Evolutionary conservation across 2,113 vertebrate species (phyloP), one percentile per base, ranked within the genome.

Genomic region (Fukomys damarensis): DNA sequence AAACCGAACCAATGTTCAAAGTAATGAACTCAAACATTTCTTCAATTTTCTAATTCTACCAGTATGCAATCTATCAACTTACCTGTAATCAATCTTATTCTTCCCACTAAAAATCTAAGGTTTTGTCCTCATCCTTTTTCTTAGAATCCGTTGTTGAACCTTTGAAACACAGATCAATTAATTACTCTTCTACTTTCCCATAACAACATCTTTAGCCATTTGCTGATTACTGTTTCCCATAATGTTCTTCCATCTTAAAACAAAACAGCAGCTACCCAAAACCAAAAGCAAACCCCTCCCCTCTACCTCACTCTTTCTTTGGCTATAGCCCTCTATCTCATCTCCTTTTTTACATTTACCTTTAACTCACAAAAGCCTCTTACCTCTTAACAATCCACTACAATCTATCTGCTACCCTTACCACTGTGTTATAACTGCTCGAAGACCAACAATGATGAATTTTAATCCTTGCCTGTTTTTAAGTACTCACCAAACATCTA

Each of bases 1-100:
- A 38, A 82, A 76, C 4, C 54, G 32, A 87, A 56, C 49, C 46
- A 90, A 90, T 59, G 20, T 52, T 86, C 58, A 89, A 89, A 56
- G 87, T 70, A 94, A 20, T 52, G n/a, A 5, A 72, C 49, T n/a
- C 86, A 80, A 82, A 41, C 26, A 19, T 46, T 43, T 82, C 24
- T 79, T 59, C 68, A 77, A 93, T 89, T 46, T 93, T 61, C 43
- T 63, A 85, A 59, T 85, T 89, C 66, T 66, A 80, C 43, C 59
- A 66, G n/a, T 32, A 56, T 74, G 5, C 52, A 74, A 59, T 58
- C 65, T 86, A 54, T 7, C 76, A 86, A 85, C 13, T 85, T 92
- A 81, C 14, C 30, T 77, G 35, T 12, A 95, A 77, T 26, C 77
- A 91, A 59, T 66, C 28, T 68, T 63, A 19, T 66, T 63, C 26